Evolutionary conservation across 2,888 invertebrate species (phyloP), one percentile per base, ranked within the genome.

Genomic region (Pocota personata): DNA sequence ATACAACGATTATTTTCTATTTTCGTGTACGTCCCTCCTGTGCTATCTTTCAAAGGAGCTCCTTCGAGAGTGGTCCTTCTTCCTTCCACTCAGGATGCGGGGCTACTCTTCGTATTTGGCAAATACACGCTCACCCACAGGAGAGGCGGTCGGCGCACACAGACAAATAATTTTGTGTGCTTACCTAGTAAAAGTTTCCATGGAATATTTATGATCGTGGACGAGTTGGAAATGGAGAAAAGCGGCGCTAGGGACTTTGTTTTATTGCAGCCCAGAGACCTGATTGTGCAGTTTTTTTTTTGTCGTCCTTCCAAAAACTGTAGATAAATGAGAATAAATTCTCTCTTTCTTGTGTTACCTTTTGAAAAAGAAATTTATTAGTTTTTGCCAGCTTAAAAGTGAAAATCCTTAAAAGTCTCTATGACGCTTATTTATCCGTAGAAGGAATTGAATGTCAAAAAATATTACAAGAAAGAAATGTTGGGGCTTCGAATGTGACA

Each of bases 231-330:
- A 32, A 3, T 48, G 52, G 50, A 55, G 60, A 66, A 66, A 35
- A 37, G 16, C 21, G 40, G 50, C 50, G 14, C 66, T 57, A n/a
- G 73, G 73, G 64, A 62, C 27, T 71, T 66, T 62, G 50, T 52
- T 80, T 84, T 84, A 84, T 84, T 84, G 84, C 84, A 71, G 46
- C 52, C 75, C 35, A 46, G 84, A 60, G 84, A 80, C 80, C 66
- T 76, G 84, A 84, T 84, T 84, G 84, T 84, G 84, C 75, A 71
- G 62, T 57, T 46, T 46, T 55, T 5, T 72, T 40, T 32, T 48
- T 37, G 12, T 7, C 32, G 16, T 35, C 21, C 48, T 14, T 24
- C 16, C 35, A 16, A 46, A 32, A 10, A 43, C 10, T 50, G 50
- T 50, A 73, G 78, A 79, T 84, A 79, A 84, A 75, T 84, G 78